Evolutionary conservation across 2,888 invertebrate species (phyloP).

Genomic region (Lepas anatifera): DNA sequence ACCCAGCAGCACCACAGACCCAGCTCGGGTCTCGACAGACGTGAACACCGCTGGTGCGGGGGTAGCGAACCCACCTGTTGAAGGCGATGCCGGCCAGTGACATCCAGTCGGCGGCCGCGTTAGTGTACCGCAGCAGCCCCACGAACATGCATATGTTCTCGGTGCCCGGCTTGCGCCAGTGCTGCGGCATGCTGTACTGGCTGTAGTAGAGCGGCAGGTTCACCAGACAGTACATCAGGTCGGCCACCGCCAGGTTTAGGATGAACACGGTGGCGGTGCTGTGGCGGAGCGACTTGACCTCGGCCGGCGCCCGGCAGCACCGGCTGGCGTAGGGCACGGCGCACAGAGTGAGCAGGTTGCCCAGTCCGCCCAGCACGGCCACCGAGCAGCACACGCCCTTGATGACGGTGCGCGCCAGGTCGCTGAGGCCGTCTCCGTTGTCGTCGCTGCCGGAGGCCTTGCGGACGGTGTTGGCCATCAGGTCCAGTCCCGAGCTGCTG

Average conservation of each 20-base stretch:
- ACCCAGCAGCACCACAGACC: too few relatives aligned
- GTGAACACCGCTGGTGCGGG: too few relatives aligned
- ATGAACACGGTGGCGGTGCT: conserved; percentile 20
- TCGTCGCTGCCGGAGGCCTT: too few relatives aligned
- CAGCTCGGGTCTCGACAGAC: too few relatives aligned
- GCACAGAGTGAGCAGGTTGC: background rate
- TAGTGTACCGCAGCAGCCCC: conserved; percentile 22
- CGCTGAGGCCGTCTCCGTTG: background rate
- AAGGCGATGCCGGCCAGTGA: conserved; percentile 23
- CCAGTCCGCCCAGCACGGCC: background rate
- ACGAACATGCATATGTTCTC: conserved; percentile 14
- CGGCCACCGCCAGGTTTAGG: conserved; percentile 22
- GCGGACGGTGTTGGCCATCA: too few relatives aligned
- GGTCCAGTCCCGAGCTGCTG: too few relatives aligned
- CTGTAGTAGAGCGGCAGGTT: conserved; percentile 23
- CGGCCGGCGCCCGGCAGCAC: background rate
- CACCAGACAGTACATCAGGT: conserved; percentile 21
- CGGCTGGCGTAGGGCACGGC: conserved; percentile 9
- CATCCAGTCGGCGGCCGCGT: conserved; percentile 24
- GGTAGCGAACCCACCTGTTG: conserved; percentile 18
- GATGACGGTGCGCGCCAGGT: background rate
- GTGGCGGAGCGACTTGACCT: background rate
- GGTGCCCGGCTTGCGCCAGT: background rate
- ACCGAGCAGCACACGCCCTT: background rate
- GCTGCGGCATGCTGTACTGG: conserved; percentile 15